Base-by-base conservation (phyloP, 2,888 invertebrate genomes). In the Nemurella pictetii region DNA sequence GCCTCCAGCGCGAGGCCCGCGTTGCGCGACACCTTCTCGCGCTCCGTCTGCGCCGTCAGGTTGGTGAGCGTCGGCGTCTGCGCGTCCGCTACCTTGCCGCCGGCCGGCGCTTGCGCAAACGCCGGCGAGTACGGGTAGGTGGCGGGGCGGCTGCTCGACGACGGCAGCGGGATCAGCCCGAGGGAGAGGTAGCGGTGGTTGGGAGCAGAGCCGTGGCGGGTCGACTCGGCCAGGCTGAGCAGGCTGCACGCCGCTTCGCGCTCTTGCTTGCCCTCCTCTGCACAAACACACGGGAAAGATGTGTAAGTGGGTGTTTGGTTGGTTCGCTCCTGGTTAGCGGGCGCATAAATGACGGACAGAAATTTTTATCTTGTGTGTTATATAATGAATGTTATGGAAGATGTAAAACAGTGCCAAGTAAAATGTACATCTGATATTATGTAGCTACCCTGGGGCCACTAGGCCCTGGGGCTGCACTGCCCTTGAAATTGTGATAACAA, bases 211-310 rank as follows among this genome's bases (percentile, higher is more conserved):
- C 26, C 74, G 26, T 35, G 82, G 20, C 73, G 88, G 26, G 90
- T 91, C 85, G 91, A 91, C 87, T 92, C 94, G 3, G 95, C 94
- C 78, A 97, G 91, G 55, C 96, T 95, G 74, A 97, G 90, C 85
- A 97, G 91, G 89, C 96, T 95, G 88, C 95, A 95, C 0, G 96
- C 97, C 7, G 96, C 96, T 91, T 97, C 97, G 88, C 96, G 96
- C 89, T 97, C 97, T 88, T 90, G 84, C 89, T 90, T 30, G 89
- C 90, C 85, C 77, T 86, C 72, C 20, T 84, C 55, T 35, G 30
- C 26, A 29, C n/a, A 55, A 12, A 3, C 3, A 55, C 9, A 20
- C 78, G 74, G 84, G 9, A 85, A 73, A 15, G 27, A 81, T n/a
- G n/a, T n/a, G n/a, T n/a, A n/a, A n/a, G n/a, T n/a, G n/a, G n/a